These are phyloP conservation scores for Prionailurus bengalensis DNA, from an alignment of 2,113 vertebrate genomes.

Conservation along the genomic window DNA sequence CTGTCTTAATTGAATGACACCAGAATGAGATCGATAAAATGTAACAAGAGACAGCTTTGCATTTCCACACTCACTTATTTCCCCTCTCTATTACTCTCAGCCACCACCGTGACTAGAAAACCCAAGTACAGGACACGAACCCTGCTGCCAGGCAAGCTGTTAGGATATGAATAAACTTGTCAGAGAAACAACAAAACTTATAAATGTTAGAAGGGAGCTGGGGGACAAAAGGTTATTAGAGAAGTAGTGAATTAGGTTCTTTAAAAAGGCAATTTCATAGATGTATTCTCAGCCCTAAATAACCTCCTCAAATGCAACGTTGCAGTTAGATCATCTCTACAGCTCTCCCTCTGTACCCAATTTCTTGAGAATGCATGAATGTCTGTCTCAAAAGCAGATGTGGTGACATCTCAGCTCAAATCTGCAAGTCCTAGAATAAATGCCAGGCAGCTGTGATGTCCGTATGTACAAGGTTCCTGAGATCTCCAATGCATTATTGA, in stretches of 20 bases:
- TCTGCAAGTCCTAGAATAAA: constrained; percentile 77
- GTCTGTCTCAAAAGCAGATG: constrained; percentile 13
- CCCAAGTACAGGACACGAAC: constrained; percentile 84
- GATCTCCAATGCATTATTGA: constrained; percentile 89
- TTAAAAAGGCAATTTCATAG: constrained; percentile 80
- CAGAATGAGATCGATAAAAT: constrained; percentile 90
- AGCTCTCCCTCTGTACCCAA: not conserved
- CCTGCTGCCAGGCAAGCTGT: constrained; percentile 86
- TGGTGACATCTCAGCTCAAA: constrained; percentile 79
- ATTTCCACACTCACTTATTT: constrained; percentile 91
- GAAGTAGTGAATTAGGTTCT: constrained; percentile 82
- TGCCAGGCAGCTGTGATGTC: constrained; percentile 81
- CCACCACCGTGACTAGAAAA: constrained; percentile 89
- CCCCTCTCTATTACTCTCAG: constrained; percentile 86
- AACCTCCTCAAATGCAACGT: not conserved
- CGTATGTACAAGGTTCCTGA: constrained; percentile 77
- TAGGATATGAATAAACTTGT: constrained; percentile 88
- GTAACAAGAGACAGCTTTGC: constrained; percentile 91
- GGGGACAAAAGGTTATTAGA: constrained; percentile 82
- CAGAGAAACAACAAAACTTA: constrained; percentile 85
- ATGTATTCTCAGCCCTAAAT: constrained; percentile 53
- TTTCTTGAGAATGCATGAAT: constrained; percentile 13
- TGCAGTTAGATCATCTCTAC: constrained; percentile 15
- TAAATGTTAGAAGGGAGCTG: constrained; percentile 73
- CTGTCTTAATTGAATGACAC: constrained; percentile 93